Base-by-base conservation (phyloP, 1,140 invertebrate genomes). In the Sinella curviseta region DNA sequence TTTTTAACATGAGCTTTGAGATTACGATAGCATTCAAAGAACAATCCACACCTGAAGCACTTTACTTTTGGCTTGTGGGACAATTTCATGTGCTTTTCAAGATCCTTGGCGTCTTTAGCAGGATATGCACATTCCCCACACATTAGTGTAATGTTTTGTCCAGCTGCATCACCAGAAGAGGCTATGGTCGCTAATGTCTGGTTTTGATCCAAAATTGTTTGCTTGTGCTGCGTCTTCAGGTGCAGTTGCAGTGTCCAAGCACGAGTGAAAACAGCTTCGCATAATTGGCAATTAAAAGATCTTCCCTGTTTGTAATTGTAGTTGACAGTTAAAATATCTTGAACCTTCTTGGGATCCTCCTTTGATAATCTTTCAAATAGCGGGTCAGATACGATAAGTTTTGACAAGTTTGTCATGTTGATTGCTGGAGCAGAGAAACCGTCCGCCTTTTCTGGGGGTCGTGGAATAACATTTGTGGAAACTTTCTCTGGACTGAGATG, bases 1-100 rank as follows among this genome's bases (percentile, higher is more conserved):
- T 70, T n/a, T 26, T 60, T 26, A n/a, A 60, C 24, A n/a, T 60
- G 26, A 70, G 65, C 65, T 70, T 70, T 70, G 26, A 70, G 31
- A 12, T 30, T 30, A 48, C 8, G 8, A 48, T 20, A 20, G 39
- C 8, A 48, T 70, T 30, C 30, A 1, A n/a, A 26, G 30, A 1
- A 70, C 12, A 31, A 4, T 70, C n/a, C 65, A 70, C 65, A 70
- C 3, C 12, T 60, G 55, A 3, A 3, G 24, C 55, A 14, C 4
- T 33, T 31, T 31, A 30, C 24, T 60, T 60, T 17, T n/a, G 24
- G 4, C 8, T 33, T n/a, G 31, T 70, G 65, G 12, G 31, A 70
- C 2, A 30, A 33, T 8, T 70, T 70, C 28, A 70, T 33, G n/a
- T 70, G 65, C 31, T 33, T 70, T 1, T 30, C 30, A 1, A 70